Conservation (phyloP, 1,140 invertebrate genomes). For the Danaus plexippus region DNA sequence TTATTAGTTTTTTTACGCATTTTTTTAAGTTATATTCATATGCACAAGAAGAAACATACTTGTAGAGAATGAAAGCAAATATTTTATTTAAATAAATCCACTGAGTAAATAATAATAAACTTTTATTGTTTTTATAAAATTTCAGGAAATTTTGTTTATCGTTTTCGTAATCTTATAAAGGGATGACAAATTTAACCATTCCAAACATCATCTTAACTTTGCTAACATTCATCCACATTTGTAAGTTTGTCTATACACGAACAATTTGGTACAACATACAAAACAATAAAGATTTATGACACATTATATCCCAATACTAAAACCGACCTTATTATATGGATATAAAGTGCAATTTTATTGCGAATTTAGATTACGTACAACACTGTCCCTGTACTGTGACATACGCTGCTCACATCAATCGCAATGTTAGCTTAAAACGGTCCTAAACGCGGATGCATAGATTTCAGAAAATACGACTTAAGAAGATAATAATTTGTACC, state of each 20-base stretch:
- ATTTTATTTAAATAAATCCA: no score
- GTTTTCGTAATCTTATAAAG: no score
- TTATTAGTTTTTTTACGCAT: background rate
- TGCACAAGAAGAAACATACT: no score
- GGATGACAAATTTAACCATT: slow-evolving; percentile 16
- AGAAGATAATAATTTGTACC: slow-evolving; percentile 41
- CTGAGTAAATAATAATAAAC: no score
- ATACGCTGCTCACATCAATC: slow-evolving; percentile 42
- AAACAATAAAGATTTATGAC: slow-evolving; percentile 16
- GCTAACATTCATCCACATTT: slow-evolving; percentile 38
- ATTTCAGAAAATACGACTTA: slow-evolving; percentile 45
- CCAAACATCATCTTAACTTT: slow-evolving; percentile 37
- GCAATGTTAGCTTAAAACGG: slow-evolving; percentile 37
- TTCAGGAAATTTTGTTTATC: no score
- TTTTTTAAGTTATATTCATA: no score
- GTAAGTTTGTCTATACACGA: slow-evolving; percentile 39
- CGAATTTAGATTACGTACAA: slow-evolving; percentile 14
- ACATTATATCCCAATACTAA: slow-evolving; percentile 6
- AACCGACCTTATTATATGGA: slow-evolving; percentile 4
- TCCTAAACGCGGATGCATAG: slow-evolving; percentile 45
- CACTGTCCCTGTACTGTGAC: slow-evolving; percentile 18
- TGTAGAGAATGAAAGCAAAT: no score
- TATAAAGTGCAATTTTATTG: slow-evolving; percentile 18
- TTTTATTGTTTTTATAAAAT: no score
- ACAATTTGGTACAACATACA: slow-evolving; percentile 26